phyloP scores from a whole-genome alignment of 2,888 invertebrate genomes.

The Ephialtes manifestator region DNA sequence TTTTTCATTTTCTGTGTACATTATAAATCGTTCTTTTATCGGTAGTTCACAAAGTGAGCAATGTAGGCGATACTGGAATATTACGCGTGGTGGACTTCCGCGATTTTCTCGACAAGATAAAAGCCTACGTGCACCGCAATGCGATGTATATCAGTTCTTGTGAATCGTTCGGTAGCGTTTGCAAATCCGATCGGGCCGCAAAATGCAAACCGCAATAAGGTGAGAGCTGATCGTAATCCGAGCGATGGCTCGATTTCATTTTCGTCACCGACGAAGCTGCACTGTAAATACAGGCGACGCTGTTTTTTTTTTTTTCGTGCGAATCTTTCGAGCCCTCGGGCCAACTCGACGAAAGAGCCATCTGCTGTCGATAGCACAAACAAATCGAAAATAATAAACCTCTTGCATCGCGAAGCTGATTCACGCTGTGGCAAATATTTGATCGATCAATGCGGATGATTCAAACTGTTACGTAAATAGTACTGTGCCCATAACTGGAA shows the following conservation, averaged over 20 bases:
- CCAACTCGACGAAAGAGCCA: not conserved
- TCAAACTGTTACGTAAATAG: not conserved
- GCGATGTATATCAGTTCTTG: conserved; percentile 49
- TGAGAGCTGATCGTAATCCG: conserved; percentile 56
- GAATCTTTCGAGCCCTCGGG: conserved; percentile 7
- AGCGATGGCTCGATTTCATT: conserved; percentile 36
- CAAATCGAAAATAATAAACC: not conserved
- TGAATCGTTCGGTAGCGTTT: conserved; percentile 22
- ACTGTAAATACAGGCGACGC: conserved; percentile 29
- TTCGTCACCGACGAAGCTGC: conserved; percentile 13
- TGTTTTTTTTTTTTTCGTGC: not conserved
- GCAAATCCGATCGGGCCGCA: not conserved
- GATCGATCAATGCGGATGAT: conserved; percentile 8
- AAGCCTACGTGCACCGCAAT: not conserved
- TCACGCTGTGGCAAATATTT: conserved; percentile 39
- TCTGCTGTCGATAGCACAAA: not conserved
- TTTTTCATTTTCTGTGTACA: conserved; percentile 4
- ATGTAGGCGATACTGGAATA: conserved; percentile 9
- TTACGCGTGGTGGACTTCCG: conserved; percentile 32
- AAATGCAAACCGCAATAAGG: conserved; percentile 30
- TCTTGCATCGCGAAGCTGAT: not conserved
- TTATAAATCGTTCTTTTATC: conserved; percentile 51
- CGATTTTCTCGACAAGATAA: conserved; percentile 48
- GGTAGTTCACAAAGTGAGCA: conserved; percentile 30
- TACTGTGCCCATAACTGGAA: not conserved